Evolutionary conservation across 2,113 vertebrate species (phyloP).

Genomic region (Charina bottae): DNA sequence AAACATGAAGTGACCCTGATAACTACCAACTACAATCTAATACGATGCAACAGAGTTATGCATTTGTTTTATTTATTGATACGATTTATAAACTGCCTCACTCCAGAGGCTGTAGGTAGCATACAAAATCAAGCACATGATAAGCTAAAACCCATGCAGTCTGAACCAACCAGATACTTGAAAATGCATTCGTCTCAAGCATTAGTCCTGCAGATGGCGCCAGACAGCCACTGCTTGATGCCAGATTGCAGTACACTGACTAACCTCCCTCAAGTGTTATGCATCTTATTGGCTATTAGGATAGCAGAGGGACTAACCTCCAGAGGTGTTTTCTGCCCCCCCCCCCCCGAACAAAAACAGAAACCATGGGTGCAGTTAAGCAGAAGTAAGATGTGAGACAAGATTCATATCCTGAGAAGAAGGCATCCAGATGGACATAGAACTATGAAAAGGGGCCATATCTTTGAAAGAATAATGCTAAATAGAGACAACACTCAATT

Average conservation of each 20-base stretch:
- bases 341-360: neutral
- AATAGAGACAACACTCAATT: neutral
- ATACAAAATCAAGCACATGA: neutral
- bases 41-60: neutral
- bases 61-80: neutral
- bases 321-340: neutral
- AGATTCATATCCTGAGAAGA: neutral
- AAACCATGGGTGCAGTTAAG: neutral
- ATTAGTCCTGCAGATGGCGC: conserved; percentile 15
- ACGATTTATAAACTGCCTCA: neutral
- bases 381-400: neutral
- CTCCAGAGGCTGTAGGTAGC: neutral
- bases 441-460: neutral
- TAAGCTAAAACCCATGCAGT: neutral
- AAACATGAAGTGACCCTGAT: neutral
- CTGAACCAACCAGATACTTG: neutral
- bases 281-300: neutral
- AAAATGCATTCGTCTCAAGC: neutral
- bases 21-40: neutral
- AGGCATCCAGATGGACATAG: neutral
- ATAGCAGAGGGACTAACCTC: neutral
- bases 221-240: neutral
- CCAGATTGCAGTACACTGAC: neutral
- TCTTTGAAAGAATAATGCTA: neutral
- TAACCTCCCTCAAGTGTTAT: neutral